phyloP scores from a whole-genome alignment of 2,113 vertebrate species.

The Oreochromis aureus region DNA sequence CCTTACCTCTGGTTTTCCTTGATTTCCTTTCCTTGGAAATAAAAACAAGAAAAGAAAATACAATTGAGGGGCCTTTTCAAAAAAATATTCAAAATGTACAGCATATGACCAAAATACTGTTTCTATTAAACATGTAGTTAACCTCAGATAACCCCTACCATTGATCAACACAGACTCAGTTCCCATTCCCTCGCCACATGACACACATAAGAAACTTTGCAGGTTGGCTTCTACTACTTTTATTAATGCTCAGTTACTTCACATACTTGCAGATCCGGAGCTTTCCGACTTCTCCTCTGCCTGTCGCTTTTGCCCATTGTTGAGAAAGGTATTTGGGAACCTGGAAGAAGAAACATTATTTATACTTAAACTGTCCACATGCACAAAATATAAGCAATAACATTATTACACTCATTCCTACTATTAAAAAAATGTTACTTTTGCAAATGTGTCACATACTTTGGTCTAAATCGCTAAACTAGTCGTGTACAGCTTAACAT shows the following conservation, averaged over 20 bases:
- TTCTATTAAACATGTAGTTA: background rate
- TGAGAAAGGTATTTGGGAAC: constrained; percentile 82
- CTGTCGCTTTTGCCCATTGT: constrained; percentile 91
- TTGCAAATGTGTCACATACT: background rate
- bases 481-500: background rate
- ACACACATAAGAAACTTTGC: background rate
- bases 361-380: background rate
- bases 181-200: background rate
- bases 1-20: constrained; percentile 73
- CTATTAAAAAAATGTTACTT: background rate
- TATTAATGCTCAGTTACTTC: background rate
- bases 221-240: background rate
- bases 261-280: constrained; percentile 93
- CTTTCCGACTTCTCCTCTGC: constrained; percentile 95
- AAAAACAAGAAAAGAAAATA: background rate
- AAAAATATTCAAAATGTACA: background rate
- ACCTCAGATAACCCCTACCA: background rate
- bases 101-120: background rate
- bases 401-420: background rate
- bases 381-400: background rate
- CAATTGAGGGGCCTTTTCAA: background rate
- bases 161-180: background rate
- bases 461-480: background rate
- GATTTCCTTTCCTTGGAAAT: constrained; percentile 64
- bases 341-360: constrained; percentile 23